Base-by-base conservation (phyloP, 1,140 invertebrate genomes). In the Drosophila kikkawai region DNA sequence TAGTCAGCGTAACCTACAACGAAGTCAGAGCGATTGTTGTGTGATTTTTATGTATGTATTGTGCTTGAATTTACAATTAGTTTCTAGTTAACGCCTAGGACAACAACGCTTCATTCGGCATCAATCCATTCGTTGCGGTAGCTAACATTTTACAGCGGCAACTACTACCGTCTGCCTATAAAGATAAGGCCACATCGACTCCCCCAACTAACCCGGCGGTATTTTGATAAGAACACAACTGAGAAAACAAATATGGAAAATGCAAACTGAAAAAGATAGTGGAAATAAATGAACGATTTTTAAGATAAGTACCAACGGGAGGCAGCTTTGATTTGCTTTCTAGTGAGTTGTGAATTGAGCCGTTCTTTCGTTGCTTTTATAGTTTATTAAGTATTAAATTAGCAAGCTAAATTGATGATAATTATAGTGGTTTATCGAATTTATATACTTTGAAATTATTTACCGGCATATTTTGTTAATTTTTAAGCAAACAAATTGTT, bases 41-140 rank as follows among this genome's bases (percentile, higher is more conserved):
- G 84, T 88, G 84, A 88, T 88, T 80, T 80, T 78, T 64, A 53
- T 74, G 47, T 84, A 55, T 55, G 60, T 69, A 79, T 73, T 82
- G 75, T 90, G 84, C 84, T 88, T 90, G 74, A 74, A 80, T 80
- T 87, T 88, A 84, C 50, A 71, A 56, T 88, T 87, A 88, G 80
- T 86, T 78, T 53, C 64, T 70, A 80, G 45, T 64, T 78, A 75
- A 45, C 50, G 80, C 77, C 67, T 83, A 83, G 77, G 67, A 83
- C 59, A 79, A 70, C 80, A 79, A 70, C 80, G 73, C 87, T 71
- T 71, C 53, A 56, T 87, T 87, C 59, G 79, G 74, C 73, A 76
- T 68, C 76, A 67, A 55, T 76, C 71, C 67, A 78, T 83, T 70
- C 64, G 84, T 78, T 87, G 84, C 86, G 82, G 75, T 82, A 76